phyloP scores from a whole-genome alignment of 2,888 invertebrate species.

The Spisula solida region DNA sequence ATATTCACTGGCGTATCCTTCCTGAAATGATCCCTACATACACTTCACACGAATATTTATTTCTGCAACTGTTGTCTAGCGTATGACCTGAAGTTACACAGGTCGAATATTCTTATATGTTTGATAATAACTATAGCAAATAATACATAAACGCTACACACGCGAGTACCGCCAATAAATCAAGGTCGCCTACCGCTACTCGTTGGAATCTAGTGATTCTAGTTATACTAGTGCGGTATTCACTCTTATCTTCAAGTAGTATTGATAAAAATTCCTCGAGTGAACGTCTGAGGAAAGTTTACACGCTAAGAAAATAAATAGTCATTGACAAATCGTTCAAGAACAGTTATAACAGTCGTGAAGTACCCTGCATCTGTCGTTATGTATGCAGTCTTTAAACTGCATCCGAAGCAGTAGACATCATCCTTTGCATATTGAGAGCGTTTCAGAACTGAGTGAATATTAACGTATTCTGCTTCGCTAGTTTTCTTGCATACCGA shows the following conservation, averaged over 20 bases:
- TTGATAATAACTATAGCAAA: conserved; percentile 5
- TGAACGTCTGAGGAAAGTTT: conserved; percentile 8
- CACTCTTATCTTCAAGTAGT: not conserved
- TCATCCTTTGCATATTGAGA: not conserved
- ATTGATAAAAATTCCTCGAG: conserved; percentile 24
- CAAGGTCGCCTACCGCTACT: conserved; percentile 14
- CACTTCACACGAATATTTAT: conserved; percentile 1
- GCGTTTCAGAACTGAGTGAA: not conserved
- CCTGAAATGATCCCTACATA: not conserved
- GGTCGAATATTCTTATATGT: not conserved
- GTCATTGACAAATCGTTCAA: conserved; percentile 12
- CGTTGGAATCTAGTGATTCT: not conserved
- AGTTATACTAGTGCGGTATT: not conserved
- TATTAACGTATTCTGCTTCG: not conserved
- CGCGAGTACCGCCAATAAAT: not conserved
- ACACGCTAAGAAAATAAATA: conserved; percentile 9
- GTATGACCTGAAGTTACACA: conserved; percentile 14
- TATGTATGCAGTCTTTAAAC: not conserved
- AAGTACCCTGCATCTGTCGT: not conserved
- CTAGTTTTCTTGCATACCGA: not conserved
- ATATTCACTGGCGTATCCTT: not conserved
- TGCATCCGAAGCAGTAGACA: not conserved
- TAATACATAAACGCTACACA: conserved; percentile 3
- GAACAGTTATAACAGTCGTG: not conserved
- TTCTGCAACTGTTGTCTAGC: conserved; percentile 5